These are phyloP conservation scores for Pheosia tremula DNA, from an alignment of 2,888 invertebrate genomes.

Conservation along the genomic window DNA sequence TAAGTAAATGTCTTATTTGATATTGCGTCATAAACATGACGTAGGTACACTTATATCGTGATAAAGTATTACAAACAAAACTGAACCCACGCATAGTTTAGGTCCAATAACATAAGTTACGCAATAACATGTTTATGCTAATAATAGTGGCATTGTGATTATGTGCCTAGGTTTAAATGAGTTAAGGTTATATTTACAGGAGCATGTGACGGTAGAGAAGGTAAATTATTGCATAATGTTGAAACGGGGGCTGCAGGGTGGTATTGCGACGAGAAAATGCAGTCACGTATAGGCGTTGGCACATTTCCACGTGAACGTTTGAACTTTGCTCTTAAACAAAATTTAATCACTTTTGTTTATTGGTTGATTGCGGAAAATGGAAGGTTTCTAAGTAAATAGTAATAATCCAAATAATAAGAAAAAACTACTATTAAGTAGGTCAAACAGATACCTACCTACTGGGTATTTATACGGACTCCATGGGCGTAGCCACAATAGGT, in stretches of 20 bases:
- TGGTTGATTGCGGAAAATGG: too few relatives aligned
- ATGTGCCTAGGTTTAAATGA: background rate
- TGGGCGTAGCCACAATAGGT: too few relatives aligned
- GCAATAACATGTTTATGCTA: background rate
- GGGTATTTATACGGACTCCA: too few relatives aligned
- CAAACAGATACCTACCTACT: too few relatives aligned
- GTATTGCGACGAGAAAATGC: slow-evolving; percentile 15
- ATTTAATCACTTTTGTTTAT: too few relatives aligned
- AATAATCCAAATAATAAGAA: too few relatives aligned
- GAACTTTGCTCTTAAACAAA: slow-evolving; percentile 11
- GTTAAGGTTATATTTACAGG: background rate
- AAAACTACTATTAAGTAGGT: too few relatives aligned
- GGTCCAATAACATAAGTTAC: background rate
- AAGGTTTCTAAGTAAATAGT: too few relatives aligned
- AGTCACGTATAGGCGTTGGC: slow-evolving; percentile 28
- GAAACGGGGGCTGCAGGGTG: slow-evolving; percentile 6
- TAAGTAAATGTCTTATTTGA: too few relatives aligned
- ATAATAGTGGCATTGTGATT: background rate
- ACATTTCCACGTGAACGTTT: slow-evolving; percentile 23
- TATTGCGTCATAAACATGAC: too few relatives aligned
- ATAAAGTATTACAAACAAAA: slow-evolving; percentile 1
- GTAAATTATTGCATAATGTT: background rate
- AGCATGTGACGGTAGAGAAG: background rate
- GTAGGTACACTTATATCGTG: background rate
- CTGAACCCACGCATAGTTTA: background rate